A percentile compares a stretch with the other conserved stretches of the same genome.
Conservation (phyloP, 2,797 vertebrate genomes). For the Megaceryle alcyon region DNA sequence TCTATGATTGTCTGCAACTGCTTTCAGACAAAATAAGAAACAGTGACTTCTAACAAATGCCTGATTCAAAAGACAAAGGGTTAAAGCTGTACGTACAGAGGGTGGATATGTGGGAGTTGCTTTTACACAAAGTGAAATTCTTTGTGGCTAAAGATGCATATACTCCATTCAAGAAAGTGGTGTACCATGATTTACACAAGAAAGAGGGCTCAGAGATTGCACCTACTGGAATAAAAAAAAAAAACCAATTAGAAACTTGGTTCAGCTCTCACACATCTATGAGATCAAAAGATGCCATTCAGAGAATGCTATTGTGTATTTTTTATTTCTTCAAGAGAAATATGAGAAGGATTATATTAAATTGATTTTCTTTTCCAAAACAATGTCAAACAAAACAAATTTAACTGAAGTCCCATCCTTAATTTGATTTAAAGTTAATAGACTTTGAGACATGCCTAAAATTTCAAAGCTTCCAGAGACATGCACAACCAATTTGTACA, state of each 20-base stretch:
- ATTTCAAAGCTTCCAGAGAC: not conserved
- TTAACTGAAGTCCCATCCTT: not conserved
- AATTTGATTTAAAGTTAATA: not conserved
- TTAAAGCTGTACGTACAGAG: not conserved
- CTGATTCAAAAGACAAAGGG: not conserved
- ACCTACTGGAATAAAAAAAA: not conserved
- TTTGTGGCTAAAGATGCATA: not conserved
- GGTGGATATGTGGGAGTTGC: not conserved
- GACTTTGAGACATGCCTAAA: not conserved
- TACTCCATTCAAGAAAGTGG: not conserved
- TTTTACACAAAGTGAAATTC: not conserved
- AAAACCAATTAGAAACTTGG: not conserved
- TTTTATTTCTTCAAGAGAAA: not conserved
- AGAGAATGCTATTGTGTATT: not conserved
- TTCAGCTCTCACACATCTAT: not conserved
- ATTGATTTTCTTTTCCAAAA: not conserved
- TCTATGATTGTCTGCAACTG: not conserved
- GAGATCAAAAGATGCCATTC: not conserved
- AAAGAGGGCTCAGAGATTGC: not conserved
- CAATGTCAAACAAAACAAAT: not conserved
- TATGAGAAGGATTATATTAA: not conserved
- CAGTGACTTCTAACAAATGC: not conserved
- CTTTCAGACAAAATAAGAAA: not conserved
- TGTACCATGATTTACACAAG: not conserved
- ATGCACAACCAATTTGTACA: not conserved